Conservation (phyloP, 2,888 invertebrate genomes). For the Sclerodermus sp. region DNA sequence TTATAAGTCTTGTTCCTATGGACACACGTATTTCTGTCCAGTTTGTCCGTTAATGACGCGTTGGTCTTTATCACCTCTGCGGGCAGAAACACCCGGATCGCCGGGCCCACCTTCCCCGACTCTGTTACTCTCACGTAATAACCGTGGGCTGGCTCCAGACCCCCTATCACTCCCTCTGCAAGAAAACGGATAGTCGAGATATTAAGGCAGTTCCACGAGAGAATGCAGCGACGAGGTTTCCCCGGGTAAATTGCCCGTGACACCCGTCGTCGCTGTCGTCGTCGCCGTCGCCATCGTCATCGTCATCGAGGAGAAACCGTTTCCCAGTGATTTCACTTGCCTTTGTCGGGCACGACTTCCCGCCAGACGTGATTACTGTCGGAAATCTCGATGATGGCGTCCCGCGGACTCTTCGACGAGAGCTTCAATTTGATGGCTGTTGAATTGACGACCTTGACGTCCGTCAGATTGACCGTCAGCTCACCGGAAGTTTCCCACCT, state of each 20-base stretch:
- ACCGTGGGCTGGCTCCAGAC: constrained; percentile 52
- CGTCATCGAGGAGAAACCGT: too few relatives aligned
- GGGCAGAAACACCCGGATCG: constrained; percentile 45
- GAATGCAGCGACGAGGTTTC: too few relatives aligned
- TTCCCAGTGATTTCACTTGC: constrained; percentile 31
- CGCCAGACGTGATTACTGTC: constrained; percentile 51
- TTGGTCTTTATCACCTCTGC: constrained; percentile 50
- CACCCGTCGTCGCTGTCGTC: too few relatives aligned
- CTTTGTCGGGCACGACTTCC: constrained; percentile 46
- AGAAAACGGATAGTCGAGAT: background rate
- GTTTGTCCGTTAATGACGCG: constrained; percentile 37
- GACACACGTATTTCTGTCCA: constrained; percentile 40
- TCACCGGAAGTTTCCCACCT: constrained; percentile 48
- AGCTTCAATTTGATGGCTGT: constrained; percentile 50
- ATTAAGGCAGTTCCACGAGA: too few relatives aligned
- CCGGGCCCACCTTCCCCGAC: constrained; percentile 41
- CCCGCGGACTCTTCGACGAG: constrained; percentile 41
- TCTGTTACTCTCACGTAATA: constrained; percentile 55
- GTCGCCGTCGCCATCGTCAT: too few relatives aligned
- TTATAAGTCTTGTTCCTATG: constrained; percentile 57
- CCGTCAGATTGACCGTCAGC: constrained; percentile 46
- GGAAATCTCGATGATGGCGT: constrained; percentile 46
- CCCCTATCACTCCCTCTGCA: constrained; percentile 47
- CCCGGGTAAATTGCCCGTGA: too few relatives aligned
- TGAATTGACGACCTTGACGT: constrained; percentile 52